Evolutionary conservation across 2,888 invertebrate genomes (phyloP).

Genomic region (Erebia palarica): DNA sequence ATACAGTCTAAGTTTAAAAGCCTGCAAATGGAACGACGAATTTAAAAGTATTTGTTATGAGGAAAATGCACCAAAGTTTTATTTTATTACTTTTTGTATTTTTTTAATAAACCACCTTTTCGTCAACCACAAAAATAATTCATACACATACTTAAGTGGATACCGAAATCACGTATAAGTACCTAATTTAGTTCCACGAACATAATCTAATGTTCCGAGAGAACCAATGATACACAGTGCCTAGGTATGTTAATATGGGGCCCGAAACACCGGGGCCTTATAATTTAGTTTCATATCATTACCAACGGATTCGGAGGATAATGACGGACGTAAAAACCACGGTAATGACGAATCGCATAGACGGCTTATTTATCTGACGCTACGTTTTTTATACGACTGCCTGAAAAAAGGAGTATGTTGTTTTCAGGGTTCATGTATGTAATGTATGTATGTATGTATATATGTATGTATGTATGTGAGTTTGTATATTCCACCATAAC

Average conservation of each 20-base stretch:
- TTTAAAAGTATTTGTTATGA: too few species aligned
- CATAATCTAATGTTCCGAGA: conserved; percentile 33
- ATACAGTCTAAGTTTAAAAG: too few species aligned
- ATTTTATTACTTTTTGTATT: not conserved
- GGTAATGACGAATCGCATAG: conserved; percentile 47
- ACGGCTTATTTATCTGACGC: conserved; percentile 42
- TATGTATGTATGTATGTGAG: too few species aligned
- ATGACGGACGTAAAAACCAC: conserved; percentile 61
- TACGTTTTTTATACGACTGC: too few species aligned
- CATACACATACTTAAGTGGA: conserved; percentile 12
- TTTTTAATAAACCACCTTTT: not conserved
- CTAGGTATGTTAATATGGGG: conserved; percentile 74
- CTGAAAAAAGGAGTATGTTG: too few species aligned
- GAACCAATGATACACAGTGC: conserved; percentile 31
- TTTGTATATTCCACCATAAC: too few species aligned
- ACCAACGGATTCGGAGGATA: conserved; percentile 63
- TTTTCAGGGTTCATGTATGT: too few species aligned
- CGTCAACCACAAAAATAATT: conserved; percentile 7
- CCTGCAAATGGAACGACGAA: too few species aligned
- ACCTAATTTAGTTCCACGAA: conserved; percentile 33
- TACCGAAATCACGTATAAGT: conserved; percentile 29
- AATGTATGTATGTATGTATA: too few species aligned
- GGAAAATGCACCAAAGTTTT: too few species aligned
- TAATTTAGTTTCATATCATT: conserved; percentile 79
- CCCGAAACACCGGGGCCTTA: conserved; percentile 60